Evolutionary conservation across 2,113 vertebrate species (phyloP), one percentile per base, ranked within the genome.

Genomic region (Chauna torquata): DNA sequence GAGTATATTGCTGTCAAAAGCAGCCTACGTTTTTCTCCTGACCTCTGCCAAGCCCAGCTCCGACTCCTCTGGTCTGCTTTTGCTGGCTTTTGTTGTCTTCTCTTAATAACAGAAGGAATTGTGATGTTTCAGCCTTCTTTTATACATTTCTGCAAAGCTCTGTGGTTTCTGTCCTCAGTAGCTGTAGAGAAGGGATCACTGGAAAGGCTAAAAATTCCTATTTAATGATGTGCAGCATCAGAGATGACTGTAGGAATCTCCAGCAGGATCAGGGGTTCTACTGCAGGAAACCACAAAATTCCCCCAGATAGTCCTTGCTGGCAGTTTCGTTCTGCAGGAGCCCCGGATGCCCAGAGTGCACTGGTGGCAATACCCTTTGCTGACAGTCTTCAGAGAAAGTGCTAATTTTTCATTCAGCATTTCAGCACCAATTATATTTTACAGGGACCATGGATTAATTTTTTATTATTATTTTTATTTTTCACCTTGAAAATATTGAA

Each of bases 11-110:
- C 40, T 72, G 40, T 19, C 61, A 62, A 57, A 44, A 68, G 44
- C 15, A 17, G 9, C 16, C 34, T 47, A 14, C 0, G 0, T 28
- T 66, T 71, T 11, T 78, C 28, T 86, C n/a, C 49, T 32, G 44
- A 14, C 28, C 77, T 68, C 58, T 76, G 69, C 78, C 38, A 52
- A 91, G 30, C 47, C 38, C 47, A 22, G 3, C 3, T 1, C 11
- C 36, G n/a, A 0, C 36, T 69, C 57, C 81, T 8, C 1, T 42
- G 61, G 36, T 2, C 45, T 66, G 3, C 72, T 47, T n/a, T 28
- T 27, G 66, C 11, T 36, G 61, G 12, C 5, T 84, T 27, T 71
- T 86, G 25, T 13, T 64, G 19, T 54, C 28, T 38, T 44, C 64
- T 45, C 20, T 45, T 55, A 47, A n/a, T 55, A 71, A 25, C 16